Percentiles rank a stretch among this genome's conserved stretches.
Conservation (phyloP, 1,140 invertebrate species). For the Tetramorium parvispinum region DNA sequence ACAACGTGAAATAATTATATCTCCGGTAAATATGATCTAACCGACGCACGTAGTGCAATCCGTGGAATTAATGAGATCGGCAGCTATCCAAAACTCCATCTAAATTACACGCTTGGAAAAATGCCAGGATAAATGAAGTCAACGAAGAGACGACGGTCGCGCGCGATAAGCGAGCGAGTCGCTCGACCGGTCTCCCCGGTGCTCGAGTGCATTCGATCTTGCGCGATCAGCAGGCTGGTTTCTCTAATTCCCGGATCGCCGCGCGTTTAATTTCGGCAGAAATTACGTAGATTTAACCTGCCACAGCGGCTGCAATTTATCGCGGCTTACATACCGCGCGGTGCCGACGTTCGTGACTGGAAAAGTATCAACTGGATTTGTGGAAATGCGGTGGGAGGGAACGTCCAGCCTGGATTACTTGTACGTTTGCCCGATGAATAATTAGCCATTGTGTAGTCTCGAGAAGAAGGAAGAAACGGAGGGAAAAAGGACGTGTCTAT, state of each 20-base stretch:
- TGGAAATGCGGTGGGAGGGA: background rate
- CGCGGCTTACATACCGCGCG: background rate
- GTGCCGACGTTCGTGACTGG: constrained; percentile 44
- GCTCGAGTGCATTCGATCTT: background rate
- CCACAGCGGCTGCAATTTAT: constrained; percentile 27
- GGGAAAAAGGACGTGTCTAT: background rate
- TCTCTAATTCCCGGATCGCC: constrained; percentile 30
- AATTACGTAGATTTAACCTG: constrained; percentile 52
- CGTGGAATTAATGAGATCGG: constrained; percentile 46
- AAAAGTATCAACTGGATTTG: constrained; percentile 50
- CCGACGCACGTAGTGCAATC: background rate
- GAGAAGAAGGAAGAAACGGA: background rate
- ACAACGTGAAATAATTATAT: constrained; percentile 41
- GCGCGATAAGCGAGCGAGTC: constrained; percentile 13
- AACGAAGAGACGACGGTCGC: constrained; percentile 14
- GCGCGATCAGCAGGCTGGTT: constrained; percentile 42
- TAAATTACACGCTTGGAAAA: constrained; percentile 39
- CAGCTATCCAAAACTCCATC: constrained; percentile 33
- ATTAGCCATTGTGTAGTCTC: constrained; percentile 5
- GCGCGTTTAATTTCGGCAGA: constrained; percentile 55
- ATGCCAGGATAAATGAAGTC: constrained; percentile 16
- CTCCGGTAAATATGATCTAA: constrained; percentile 18
- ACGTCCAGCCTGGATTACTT: constrained; percentile 24
- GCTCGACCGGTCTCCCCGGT: background rate
- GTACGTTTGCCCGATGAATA: constrained; percentile 37